Evolutionary conservation across 2,113 vertebrate species (phyloP).

Genomic region (Brevimyrus niger): DNA sequence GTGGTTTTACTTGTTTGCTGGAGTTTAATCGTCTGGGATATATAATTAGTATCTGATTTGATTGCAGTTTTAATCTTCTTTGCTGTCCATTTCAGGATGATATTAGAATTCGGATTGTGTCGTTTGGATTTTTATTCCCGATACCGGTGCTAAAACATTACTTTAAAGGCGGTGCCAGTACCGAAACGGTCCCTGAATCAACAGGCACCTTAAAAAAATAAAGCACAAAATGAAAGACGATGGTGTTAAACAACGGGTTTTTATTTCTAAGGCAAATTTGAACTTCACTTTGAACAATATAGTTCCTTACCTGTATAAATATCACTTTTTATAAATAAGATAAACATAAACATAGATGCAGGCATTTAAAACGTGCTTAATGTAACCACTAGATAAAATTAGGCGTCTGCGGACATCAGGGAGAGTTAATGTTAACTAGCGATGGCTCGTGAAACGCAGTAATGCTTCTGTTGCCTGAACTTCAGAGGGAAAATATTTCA

Average conservation of each 20-base stretch:
- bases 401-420: background rate
- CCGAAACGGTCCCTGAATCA: background rate
- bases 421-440: background rate
- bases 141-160: background rate
- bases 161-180: background rate
- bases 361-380: background rate
- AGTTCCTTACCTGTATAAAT: background rate
- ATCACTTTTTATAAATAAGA: background rate
- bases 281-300: background rate
- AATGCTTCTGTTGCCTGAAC: background rate
- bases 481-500: background rate
- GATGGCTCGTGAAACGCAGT: background rate
- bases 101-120: background rate
- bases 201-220: background rate
- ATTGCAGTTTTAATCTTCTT: background rate
- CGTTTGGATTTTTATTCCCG: background rate
- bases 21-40: background rate
- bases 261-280: background rate
- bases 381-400: background rate
- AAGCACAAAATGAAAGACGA: background rate
- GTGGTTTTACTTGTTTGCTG: background rate
- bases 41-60: background rate
- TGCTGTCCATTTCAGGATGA: background rate
- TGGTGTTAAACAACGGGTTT: background rate
- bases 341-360: background rate